Evolutionary conservation across 1,140 invertebrate genomes (phyloP).

Genomic region (Tribolium castaneum): DNA sequence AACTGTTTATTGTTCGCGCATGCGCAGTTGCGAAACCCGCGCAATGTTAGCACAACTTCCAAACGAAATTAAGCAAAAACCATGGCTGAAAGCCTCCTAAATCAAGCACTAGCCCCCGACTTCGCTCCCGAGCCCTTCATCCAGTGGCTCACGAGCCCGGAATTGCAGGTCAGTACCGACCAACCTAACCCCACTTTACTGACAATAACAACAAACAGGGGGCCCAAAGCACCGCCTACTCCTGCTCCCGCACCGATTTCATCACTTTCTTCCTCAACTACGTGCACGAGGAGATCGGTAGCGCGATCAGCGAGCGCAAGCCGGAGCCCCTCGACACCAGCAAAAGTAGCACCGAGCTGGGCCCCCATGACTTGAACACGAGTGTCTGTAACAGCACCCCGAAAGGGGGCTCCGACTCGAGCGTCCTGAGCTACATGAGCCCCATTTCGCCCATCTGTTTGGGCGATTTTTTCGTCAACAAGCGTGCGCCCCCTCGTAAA

Average conservation of each 20-base stretch:
- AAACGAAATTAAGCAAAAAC: background rate
- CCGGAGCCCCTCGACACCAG: slow-evolving; percentile 35
- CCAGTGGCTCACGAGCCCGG: slow-evolving; percentile 44
- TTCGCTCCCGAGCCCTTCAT: slow-evolving; percentile 40
- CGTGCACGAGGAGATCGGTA: slow-evolving; percentile 59
- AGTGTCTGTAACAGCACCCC: slow-evolving; percentile 45
- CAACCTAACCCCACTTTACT: slow-evolving; percentile 42
- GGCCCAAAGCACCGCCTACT: slow-evolving; percentile 38
- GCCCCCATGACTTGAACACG: slow-evolving; percentile 26
- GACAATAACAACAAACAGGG: slow-evolving; percentile 40
- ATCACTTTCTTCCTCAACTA: slow-evolving; percentile 61
- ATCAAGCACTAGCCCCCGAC: slow-evolving; percentile 42
- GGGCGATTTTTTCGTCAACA: slow-evolving; percentile 58
- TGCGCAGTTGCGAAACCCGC: too few species aligned
- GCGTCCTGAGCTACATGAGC: slow-evolving; percentile 44
- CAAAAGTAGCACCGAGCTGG: slow-evolving; percentile 39
- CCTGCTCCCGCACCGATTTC: slow-evolving; percentile 57
- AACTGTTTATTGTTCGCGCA: too few species aligned
- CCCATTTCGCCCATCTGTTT: slow-evolving; percentile 59
- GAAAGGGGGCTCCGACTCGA: slow-evolving; percentile 23
- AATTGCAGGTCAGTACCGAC: slow-evolving; percentile 23
- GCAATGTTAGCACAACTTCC: background rate
- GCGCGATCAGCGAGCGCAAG: slow-evolving; percentile 44
- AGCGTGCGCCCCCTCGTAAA: slow-evolving; percentile 45
- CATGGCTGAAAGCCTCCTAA: slow-evolving; percentile 43